Conservation (phyloP, 2,888 invertebrate genomes). For the Eupsilia transversa region DNA sequence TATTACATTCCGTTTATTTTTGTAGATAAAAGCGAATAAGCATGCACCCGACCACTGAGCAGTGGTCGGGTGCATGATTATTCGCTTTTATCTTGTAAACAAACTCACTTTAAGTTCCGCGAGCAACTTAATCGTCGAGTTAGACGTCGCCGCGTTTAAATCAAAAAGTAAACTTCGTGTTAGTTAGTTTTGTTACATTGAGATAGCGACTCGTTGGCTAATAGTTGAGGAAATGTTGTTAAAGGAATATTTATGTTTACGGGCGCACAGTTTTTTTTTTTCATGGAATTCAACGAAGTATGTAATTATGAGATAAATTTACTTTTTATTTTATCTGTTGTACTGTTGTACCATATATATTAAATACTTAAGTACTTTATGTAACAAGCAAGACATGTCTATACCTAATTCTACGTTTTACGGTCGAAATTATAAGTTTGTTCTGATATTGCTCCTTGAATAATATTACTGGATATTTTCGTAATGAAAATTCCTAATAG, state of each 20-base stretch:
- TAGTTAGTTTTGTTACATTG: slow-evolving; percentile 20
- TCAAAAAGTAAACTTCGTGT: slow-evolving; percentile 46
- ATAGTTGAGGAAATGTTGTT: not conserved
- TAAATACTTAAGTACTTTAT: not conserved
- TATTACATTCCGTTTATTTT: slow-evolving; percentile 48
- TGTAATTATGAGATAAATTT: not conserved
- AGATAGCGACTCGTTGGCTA: slow-evolving; percentile 12
- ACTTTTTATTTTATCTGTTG: not conserved
- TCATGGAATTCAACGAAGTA: not conserved
- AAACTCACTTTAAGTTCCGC: slow-evolving; percentile 43
- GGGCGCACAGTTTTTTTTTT: not conserved
- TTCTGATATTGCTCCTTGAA: not conserved
- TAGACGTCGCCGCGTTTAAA: slow-evolving; percentile 38
- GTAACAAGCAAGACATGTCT: slow-evolving; percentile 6
- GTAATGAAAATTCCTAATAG: slow-evolving; percentile 18
- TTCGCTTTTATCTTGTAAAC: slow-evolving; percentile 43
- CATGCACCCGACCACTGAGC: too few relatives aligned
- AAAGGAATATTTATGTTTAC: slow-evolving; percentile 18
- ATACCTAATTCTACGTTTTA: not conserved
- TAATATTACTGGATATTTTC: not conserved
- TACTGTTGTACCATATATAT: not conserved
- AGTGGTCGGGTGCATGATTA: slow-evolving; percentile 33
- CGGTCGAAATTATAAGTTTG: not conserved
- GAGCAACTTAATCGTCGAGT: slow-evolving; percentile 51
- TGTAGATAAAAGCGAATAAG: too few relatives aligned